Evolutionary conservation across 2,888 invertebrate species (phyloP).

Genomic region (Malacosoma neustria): DNA sequence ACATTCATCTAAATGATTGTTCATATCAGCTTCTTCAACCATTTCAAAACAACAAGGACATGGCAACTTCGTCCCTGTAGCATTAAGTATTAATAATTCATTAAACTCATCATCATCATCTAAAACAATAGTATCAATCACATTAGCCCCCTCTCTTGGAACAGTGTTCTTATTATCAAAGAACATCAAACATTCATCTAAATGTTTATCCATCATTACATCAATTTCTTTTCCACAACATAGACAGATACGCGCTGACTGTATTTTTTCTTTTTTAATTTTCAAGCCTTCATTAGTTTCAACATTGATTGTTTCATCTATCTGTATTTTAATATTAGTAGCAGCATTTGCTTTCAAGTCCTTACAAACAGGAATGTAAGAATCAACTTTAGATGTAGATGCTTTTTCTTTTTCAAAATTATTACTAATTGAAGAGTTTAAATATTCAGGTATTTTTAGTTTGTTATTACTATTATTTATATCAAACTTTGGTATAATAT

Average conservation of each 20-base stretch:
- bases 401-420: constrained; percentile 1
- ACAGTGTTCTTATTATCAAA: constrained; percentile 57
- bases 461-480: constrained; percentile 4
- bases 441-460: constrained; percentile 4
- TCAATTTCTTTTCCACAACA: constrained; percentile 47
- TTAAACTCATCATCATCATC: constrained; percentile 47
- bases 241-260: constrained; percentile 36
- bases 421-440: constrained; percentile 2
- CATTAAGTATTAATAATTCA: constrained; percentile 49
- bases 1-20: constrained; percentile 72
- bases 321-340: constrained; percentile 4
- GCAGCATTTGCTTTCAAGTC: too few species aligned
- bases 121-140: constrained; percentile 31
- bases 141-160: constrained; percentile 33
- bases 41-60: constrained; percentile 77
- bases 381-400: not conserved
- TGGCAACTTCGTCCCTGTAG: constrained; percentile 58
- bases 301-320: not conserved
- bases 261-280: constrained; percentile 1
- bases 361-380: constrained; percentile 1
- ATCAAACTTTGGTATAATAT: constrained; percentile 2
- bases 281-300: constrained; percentile 19
- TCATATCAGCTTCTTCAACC: constrained; percentile 70
- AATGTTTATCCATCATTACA: constrained; percentile 51
- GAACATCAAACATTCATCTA: constrained; percentile 66